phyloP scores from a whole-genome alignment of 2,797 vertebrate species.

The Ceryle rudis region DNA sequence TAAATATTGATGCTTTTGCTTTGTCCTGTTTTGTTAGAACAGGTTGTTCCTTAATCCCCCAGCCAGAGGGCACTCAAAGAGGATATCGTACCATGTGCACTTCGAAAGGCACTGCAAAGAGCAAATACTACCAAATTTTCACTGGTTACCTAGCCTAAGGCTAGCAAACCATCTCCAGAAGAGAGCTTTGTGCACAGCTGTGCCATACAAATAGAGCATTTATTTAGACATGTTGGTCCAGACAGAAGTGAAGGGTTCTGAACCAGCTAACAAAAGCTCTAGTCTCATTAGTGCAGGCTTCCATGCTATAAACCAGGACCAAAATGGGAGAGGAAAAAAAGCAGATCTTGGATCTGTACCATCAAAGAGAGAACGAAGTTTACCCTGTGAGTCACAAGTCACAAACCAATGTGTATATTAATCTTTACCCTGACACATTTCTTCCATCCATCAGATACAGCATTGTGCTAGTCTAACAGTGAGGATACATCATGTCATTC shows the following conservation, averaged over 20 bases:
- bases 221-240: neutral
- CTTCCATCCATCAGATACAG: constrained; percentile 75
- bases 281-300: neutral
- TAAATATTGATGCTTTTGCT: neutral
- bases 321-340: constrained; percentile 56
- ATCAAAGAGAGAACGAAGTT: constrained; percentile 59
- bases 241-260: neutral
- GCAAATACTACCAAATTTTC: neutral
- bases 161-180: neutral
- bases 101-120: neutral
- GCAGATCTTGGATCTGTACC: constrained; percentile 40
- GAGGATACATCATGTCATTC: constrained; percentile 77
- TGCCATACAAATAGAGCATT: neutral
- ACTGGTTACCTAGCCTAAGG: neutral
- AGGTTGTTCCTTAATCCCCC: neutral
- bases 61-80: neutral
- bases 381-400: constrained; percentile 67
- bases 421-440: constrained; percentile 64
- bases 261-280: constrained; percentile 3
- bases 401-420: constrained; percentile 62
- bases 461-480: constrained; percentile 73
- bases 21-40: neutral
- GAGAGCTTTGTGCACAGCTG: neutral
- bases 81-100: neutral
- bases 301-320: constrained; percentile 36